phyloP scores from a whole-genome alignment of 2,797 vertebrate genomes.

The Pseudochaenichthys georgianus region DNA sequence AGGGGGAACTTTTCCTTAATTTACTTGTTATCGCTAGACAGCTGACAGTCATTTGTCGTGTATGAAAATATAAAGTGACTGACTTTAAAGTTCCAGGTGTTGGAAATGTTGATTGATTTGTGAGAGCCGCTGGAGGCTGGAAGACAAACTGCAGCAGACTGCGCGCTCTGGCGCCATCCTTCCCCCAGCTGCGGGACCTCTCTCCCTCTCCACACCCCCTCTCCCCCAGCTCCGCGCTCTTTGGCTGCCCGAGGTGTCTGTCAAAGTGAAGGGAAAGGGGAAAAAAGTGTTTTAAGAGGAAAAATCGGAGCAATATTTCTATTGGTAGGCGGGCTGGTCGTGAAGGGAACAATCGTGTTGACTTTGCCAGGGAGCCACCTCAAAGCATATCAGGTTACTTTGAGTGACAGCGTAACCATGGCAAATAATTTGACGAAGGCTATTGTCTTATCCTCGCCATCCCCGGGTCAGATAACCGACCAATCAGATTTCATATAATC shows the following conservation, averaged over 20 bases:
- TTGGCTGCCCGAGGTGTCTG: slow-evolving; percentile 84
- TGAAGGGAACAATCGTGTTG: slow-evolving; percentile 91
- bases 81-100: slow-evolving; percentile 31
- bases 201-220: slow-evolving; percentile 21
- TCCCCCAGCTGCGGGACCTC: slow-evolving; percentile 67
- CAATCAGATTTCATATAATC: slow-evolving; percentile 98
- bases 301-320: slow-evolving; percentile 86
- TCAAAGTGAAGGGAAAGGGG: slow-evolving; percentile 72
- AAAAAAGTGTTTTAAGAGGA: slow-evolving; percentile 69
- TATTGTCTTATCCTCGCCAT: slow-evolving; percentile 99
- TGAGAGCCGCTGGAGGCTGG: slow-evolving; percentile 40
- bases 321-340: slow-evolving; percentile 86
- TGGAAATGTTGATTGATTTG: slow-evolving; percentile 45
- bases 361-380: slow-evolving; percentile 93
- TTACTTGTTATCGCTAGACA: neutral
- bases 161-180: slow-evolving; percentile 82
- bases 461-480: slow-evolving; percentile 98
- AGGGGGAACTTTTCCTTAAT: neutral
- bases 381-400: slow-evolving; percentile 94
- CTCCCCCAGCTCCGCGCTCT: slow-evolving; percentile 64
- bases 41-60: slow-evolving; percentile 5
- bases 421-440: slow-evolving; percentile 99
- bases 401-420: slow-evolving; percentile 99
- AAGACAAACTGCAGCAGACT: slow-evolving; percentile 36
- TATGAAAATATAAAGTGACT: slow-evolving; percentile 13